Evolutionary conservation across 1,140 invertebrate genomes (phyloP), one percentile per base, ranked within the genome.

Genomic region (Calosoma granatense): DNA sequence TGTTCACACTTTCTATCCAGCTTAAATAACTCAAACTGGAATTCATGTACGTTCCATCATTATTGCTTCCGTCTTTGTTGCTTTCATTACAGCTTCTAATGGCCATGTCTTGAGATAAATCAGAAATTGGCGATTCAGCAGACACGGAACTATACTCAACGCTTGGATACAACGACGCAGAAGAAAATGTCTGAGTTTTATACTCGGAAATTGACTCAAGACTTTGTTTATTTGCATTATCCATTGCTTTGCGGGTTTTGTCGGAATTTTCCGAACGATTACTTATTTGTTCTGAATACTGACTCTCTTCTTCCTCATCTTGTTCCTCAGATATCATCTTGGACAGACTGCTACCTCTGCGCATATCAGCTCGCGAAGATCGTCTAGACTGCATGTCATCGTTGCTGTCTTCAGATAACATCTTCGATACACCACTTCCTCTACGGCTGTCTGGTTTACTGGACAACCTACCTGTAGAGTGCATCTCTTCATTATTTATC

Each of bases 191-290:
- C 51, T 64, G 64, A 21, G 67, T 59, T 58, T 65, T 66, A 56
- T 67, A 64, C 59, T 71, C 70, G 9, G 67, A 67, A 47, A 71
- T 71, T 1, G 70, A 70, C 55, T 70, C 68, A 52, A 71, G 60
- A 57, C 70, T 71, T 22, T 65, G 65, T 30, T 68, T 62, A 26
- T 64, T 65, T 11, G 59, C 61, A 62, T 65, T 67, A 54, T 70
- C 63, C 55, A 65, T 57, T 36, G 66, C 9, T 47, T 47, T 47
- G 9, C 41, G 6, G 9, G 4, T 9, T 17, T 47, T 47, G 4
- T 47, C 41, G 6, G 6, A 6, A 9, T 12, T 12, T 6, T 36
- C 26, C n/a, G 26, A 36, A 36, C 26, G 26, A 36, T 36, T n/a
- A 9, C 6, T 36, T 12, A 12, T 17, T 12, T 47, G 9, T 17